Evolutionary conservation across 2,888 invertebrate genomes (phyloP), one percentile per base, ranked within the genome.

Genomic region (Gandaritis pyraliata): DNA sequence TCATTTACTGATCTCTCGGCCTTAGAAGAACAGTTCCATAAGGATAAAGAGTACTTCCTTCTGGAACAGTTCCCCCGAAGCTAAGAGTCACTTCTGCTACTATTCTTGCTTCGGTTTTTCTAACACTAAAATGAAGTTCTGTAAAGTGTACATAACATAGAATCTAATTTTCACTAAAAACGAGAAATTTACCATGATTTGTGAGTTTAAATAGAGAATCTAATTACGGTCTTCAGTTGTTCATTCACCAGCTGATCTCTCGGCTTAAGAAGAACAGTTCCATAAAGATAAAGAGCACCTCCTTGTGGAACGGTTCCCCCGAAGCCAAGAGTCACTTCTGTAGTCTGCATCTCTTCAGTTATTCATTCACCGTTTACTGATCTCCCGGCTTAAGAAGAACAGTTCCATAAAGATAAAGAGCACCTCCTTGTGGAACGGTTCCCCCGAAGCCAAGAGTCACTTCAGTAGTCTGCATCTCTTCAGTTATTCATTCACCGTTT

Each of bases 11-110:
- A 38, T 45, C 43, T 46, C 46, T 50, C 39, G 55, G 49, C 55
- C 33, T 7, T 4, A n/a, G 54, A 60, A 47, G 60, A 61, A 51
- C 60, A 61, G 60, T 61, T 61, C 50, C 60, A 61, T 30, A 61
- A 61, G 55, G 60, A 61, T 46, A 46, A 36, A 10, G n/a, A 36
- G 5, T 12, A 55, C 54, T 36, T 61, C 60, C 55, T 61, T 61
- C 7, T 61, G 50, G 50, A 61, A 61, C 60, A 30, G 60, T 50
- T 61, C 60, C 45, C 54, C 38, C 13, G 8, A 11, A 51, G 46
- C 55, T 23, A 55, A 16, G 16, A 43, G 16, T 1, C 16, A 43
- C 16, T 43, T 43, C 39, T 13, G 39, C 6, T 15, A 0, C 15
- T 41, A 1, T 15, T 41, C 41, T 41, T 41, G n/a, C 39, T 2